phyloP scores from a whole-genome alignment of 53 echinoderm and acorn worm genomes.

The Holothuria leucospilota region DNA sequence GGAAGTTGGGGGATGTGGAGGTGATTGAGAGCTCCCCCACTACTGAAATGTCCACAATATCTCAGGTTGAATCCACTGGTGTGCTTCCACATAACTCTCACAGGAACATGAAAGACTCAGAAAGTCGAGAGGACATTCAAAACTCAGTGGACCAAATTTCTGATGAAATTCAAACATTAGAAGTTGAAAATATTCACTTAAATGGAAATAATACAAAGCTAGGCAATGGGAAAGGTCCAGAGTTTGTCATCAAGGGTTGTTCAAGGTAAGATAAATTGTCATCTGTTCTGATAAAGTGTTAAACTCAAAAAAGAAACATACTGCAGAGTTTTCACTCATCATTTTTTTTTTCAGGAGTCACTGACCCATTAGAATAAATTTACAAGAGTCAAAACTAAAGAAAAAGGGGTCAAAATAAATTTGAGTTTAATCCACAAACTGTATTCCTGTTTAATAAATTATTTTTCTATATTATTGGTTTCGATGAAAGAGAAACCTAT shows the following conservation, averaged over 20 bases:
- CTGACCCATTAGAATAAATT: too few relatives aligned
- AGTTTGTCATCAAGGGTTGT: constrained; percentile 70
- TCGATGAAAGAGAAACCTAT: too few relatives aligned
- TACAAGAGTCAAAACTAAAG: too few relatives aligned
- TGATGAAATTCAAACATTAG: constrained; percentile 28
- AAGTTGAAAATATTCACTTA: constrained; percentile 38
- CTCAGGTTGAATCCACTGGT: constrained; percentile 5
- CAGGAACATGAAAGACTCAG: constrained; percentile 55
- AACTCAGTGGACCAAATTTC: constrained; percentile 16
- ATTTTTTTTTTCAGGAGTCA: too few relatives aligned
- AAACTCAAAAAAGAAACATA: too few relatives aligned
- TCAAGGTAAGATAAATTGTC: constrained; percentile 56
- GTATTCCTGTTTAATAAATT: too few relatives aligned
- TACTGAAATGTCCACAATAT: constrained; percentile 10
- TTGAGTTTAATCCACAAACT: too few relatives aligned
- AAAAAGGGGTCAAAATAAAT: too few relatives aligned
- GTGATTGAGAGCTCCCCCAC: neutral
- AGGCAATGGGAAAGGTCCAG: constrained; percentile 47
- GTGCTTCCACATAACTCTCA: constrained; percentile 17
- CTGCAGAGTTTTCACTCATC: too few relatives aligned
- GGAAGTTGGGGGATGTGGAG: neutral
- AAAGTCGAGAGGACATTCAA: constrained; percentile 49
- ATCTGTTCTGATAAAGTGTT: neutral
- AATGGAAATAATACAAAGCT: constrained; percentile 49
- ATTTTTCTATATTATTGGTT: too few relatives aligned